Conservation (phyloP, 2,113 vertebrate species). For the Uria aalge region DNA sequence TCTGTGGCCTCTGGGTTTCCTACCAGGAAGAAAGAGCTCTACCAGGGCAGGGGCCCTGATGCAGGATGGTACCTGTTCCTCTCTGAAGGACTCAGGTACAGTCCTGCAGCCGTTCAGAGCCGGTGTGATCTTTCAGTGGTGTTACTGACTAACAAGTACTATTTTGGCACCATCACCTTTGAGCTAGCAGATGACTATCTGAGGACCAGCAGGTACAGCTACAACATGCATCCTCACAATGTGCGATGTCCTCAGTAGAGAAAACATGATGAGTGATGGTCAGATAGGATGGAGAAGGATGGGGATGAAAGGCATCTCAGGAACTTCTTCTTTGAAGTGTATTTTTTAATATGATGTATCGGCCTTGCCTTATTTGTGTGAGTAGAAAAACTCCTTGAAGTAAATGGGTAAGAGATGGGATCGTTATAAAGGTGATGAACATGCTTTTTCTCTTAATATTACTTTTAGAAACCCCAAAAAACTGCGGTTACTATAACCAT, state of each 20-base stretch:
- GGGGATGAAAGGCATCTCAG: not conserved
- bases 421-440: not conserved
- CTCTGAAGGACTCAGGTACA: not conserved
- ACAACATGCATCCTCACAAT: not conserved
- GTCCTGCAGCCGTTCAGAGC: not conserved
- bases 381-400: not conserved
- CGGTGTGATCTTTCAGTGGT: not conserved
- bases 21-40: not conserved
- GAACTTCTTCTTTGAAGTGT: not conserved
- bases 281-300: not conserved
- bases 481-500: not conserved
- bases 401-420: not conserved
- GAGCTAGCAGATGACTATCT: not conserved
- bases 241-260: not conserved
- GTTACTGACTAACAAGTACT: not conserved
- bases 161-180: not conserved
- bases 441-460: not conserved
- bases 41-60: not conserved
- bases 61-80: rapidly evolving
- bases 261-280: not conserved
- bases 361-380: not conserved
- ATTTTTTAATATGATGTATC: not conserved
- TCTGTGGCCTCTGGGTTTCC: not conserved
- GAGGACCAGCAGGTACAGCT: not conserved
- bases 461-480: not conserved